A percentile compares a stretch with the other conserved stretches of the same genome.
Conservation (phyloP, 2,888 invertebrate species). For the Drosophila incognita region DNA sequence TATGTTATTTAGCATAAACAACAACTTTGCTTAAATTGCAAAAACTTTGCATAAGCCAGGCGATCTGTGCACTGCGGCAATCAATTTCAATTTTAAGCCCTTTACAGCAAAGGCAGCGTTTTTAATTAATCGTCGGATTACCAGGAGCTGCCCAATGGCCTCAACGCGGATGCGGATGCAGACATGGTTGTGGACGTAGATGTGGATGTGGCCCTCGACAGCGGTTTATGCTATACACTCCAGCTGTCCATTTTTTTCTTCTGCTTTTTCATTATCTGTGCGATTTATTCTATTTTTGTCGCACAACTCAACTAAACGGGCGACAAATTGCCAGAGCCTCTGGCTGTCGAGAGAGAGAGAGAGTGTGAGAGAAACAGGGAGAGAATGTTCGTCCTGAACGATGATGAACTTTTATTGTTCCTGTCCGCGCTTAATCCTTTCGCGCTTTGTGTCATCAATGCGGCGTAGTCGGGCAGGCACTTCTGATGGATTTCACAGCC, state of each 20-base stretch:
- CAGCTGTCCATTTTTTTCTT: conserved; percentile 70
- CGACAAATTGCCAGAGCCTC: conserved; percentile 75
- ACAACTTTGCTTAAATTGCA: conserved; percentile 64
- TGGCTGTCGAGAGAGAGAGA: conserved; percentile 6
- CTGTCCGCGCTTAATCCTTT: conserved; percentile 72
- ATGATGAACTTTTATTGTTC: conserved; percentile 79
- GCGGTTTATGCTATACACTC: conserved; percentile 60
- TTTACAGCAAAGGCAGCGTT: conserved; percentile 81
- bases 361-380: neutral
- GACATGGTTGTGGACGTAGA: conserved; percentile 27
- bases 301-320: conserved; percentile 80
- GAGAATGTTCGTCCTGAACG: conserved; percentile 9
- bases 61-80: conserved; percentile 56
- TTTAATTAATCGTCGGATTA: conserved; percentile 83
- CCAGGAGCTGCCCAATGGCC: conserved; percentile 56
- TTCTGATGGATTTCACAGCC: conserved; percentile 72
- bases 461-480: conserved; percentile 36
- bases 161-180: conserved; percentile 24
- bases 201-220: conserved; percentile 39
- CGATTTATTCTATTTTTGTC: conserved; percentile 79
- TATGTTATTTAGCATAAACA: conserved; percentile 67
- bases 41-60: conserved; percentile 66
- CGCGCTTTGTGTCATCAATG: conserved; percentile 76
- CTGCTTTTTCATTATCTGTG: conserved; percentile 65
- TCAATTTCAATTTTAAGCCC: conserved; percentile 80